A percentile compares a stretch with the other conserved stretches of the same genome.
Evolutionary conservation across 1,140 invertebrate species (phyloP).

Genomic region (Caenorhabditis briggsae): DNA sequence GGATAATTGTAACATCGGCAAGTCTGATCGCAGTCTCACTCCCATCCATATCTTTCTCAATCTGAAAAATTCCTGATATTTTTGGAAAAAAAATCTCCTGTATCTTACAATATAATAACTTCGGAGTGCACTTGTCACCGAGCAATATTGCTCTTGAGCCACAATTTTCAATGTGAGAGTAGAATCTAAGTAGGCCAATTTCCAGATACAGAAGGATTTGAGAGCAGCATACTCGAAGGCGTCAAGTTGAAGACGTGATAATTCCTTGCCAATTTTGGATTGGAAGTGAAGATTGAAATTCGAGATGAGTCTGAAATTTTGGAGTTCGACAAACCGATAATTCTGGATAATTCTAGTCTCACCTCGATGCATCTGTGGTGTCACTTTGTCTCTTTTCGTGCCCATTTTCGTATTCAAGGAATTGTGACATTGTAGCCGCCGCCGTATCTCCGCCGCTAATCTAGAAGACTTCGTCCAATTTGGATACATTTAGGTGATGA

Average conservation of each 20-base stretch:
- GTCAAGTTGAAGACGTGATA: background rate
- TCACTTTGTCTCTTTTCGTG: background rate
- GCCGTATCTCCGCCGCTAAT: background rate
- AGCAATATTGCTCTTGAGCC: background rate
- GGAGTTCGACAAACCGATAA: background rate
- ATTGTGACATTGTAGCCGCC: background rate
- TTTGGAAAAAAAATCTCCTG: background rate
- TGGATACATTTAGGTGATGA: background rate
- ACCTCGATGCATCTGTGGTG: background rate
- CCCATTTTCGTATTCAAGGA: background rate
- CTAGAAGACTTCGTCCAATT: background rate
- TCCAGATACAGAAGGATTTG: constrained; percentile 19
- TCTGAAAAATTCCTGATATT: background rate
- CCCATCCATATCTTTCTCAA: background rate
- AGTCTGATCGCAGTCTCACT: background rate
- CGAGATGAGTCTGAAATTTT: background rate
- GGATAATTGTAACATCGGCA: background rate
- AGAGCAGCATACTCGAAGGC: background rate
- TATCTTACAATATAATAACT: background rate
- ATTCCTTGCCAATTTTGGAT: background rate
- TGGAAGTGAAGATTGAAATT: background rate
- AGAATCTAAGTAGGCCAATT: background rate
- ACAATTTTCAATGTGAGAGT: background rate
- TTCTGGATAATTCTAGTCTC: background rate
- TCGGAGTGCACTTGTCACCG: background rate